Percentiles rank a stretch among this genome's conserved stretches.
phyloP scores from a whole-genome alignment of 2,797 vertebrate species.

The Arrhamphus sclerolepis region DNA sequence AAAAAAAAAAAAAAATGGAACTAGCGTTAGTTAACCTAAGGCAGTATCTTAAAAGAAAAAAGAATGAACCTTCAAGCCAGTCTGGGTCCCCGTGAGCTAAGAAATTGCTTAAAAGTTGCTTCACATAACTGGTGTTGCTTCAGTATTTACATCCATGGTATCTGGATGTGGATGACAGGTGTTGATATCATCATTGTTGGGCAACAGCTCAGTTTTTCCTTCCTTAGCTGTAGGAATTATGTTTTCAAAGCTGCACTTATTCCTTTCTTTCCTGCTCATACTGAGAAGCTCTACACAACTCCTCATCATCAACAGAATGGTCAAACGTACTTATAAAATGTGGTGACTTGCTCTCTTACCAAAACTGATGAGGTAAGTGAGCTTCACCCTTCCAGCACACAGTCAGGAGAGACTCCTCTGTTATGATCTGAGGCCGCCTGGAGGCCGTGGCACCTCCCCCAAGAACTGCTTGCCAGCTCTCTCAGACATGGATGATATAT shows the following conservation, averaged over 20 bases:
- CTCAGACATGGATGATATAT: slow-evolving; percentile 78
- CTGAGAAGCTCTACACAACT: background rate
- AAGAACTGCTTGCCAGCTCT: slow-evolving; percentile 65
- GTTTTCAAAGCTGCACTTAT: slow-evolving; percentile 23
- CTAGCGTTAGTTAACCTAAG: too few relatives aligned
- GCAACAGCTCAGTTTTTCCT: slow-evolving; percentile 26
- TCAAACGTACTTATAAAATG: background rate
- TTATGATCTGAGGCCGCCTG: slow-evolving; percentile 40
- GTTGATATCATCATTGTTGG: slow-evolving; percentile 35
- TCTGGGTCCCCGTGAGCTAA: too few relatives aligned
- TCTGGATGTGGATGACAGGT: slow-evolving; percentile 20
- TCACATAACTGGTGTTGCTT: slow-evolving; percentile 21
- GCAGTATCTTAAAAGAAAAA: too few relatives aligned
- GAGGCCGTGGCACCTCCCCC: slow-evolving; percentile 61
- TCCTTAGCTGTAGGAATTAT: slow-evolving; percentile 19
- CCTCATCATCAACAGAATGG: background rate
- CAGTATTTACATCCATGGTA: slow-evolving; percentile 1
- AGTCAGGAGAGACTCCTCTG: slow-evolving; percentile 45
- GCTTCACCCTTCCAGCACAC: slow-evolving; percentile 21
- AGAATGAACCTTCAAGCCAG: too few relatives aligned
- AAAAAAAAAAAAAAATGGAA: too few relatives aligned
- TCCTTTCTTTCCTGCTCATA: slow-evolving; percentile 6
- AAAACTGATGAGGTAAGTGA: slow-evolving; percentile 2
- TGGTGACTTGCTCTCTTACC: background rate
- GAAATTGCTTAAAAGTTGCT: background rate